Conservation (phyloP, 1,140 invertebrate species). For the Drosophila jambulina region DNA sequence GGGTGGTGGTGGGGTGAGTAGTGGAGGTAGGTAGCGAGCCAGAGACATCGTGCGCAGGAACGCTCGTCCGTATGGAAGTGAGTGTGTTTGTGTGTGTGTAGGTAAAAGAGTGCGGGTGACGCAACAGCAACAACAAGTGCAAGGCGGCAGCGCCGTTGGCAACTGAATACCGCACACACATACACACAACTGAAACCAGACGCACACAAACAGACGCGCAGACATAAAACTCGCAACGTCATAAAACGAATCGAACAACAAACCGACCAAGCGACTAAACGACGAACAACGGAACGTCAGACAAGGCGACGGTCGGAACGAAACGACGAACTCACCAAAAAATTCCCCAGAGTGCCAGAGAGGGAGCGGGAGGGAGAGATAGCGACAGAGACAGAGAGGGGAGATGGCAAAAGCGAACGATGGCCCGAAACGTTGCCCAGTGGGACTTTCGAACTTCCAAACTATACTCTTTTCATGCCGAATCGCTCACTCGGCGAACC, state of each 20-base stretch:
- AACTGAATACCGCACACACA: conserved; percentile 58
- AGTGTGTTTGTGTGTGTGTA: conserved; percentile 24
- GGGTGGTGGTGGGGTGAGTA: conserved; percentile 13
- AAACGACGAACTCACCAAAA: conserved; percentile 29
- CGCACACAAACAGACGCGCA: conserved; percentile 32
- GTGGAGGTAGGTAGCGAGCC: background rate
- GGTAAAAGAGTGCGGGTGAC: conserved; percentile 70
- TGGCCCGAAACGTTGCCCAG: conserved; percentile 13
- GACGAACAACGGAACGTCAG: conserved; percentile 27
- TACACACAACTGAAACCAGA: conserved; percentile 13
- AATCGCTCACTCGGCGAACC: no score
- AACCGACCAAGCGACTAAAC: conserved; percentile 57
- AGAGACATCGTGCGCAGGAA: conserved; percentile 54
- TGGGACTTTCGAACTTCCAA: no score
- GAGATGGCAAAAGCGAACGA: conserved; percentile 12
- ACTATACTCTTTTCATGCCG: no score
- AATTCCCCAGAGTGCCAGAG: conserved; percentile 52
- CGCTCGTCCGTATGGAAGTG: conserved; percentile 16
- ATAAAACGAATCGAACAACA: conserved; percentile 72
- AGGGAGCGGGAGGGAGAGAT: background rate
- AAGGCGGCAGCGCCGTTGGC: conserved; percentile 74
- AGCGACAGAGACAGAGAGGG: background rate
- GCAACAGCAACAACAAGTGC: conserved; percentile 82
- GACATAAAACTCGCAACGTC: conserved; percentile 80
- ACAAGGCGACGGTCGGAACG: conserved; percentile 6